Conservation (phyloP, 2,888 invertebrate species). For the Parnassius apollo region DNA sequence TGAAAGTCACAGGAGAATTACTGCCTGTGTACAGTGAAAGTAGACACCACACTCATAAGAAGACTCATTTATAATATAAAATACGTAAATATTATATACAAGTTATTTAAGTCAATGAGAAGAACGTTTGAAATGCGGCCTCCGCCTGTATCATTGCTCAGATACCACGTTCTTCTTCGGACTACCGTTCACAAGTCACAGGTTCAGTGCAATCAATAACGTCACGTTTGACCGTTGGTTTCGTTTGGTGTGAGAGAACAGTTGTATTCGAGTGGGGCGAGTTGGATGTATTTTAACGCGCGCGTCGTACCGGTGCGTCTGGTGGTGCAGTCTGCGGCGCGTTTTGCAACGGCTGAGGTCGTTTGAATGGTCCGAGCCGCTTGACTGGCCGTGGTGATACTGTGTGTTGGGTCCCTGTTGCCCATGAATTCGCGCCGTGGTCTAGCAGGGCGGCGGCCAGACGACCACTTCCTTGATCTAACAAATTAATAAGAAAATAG, state of each 20-base stretch:
- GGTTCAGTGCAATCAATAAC: too few relatives aligned
- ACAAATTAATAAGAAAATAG: conserved; percentile 1
- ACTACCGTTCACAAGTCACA: too few relatives aligned
- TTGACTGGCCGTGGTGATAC: conserved; percentile 86
- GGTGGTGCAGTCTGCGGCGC: conserved; percentile 40
- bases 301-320: conserved; percentile 40
- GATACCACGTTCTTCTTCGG: too few relatives aligned
- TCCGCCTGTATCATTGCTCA: too few relatives aligned
- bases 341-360: conserved; percentile 56
- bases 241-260: background rate
- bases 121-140: too few relatives aligned
- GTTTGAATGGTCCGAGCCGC: conserved; percentile 84
- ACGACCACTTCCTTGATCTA: conserved; percentile 67
- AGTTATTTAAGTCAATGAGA: too few relatives aligned
- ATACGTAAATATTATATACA: too few relatives aligned
- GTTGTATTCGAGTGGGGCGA: conserved; percentile 4
- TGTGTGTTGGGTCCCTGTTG: conserved; percentile 47
- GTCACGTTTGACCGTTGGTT: too few relatives aligned
- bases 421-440: conserved; percentile 73
- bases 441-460: conserved; percentile 83
- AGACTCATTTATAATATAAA: too few relatives aligned
- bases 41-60: too few relatives aligned
- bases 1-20: too few relatives aligned
- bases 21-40: too few relatives aligned
- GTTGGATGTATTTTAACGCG: conserved; percentile 52